A percentile compares a stretch with the other conserved stretches of the same genome.
These are phyloP conservation scores for Smutsia gigantea DNA, from an alignment of 2,797 vertebrate genomes.

Conservation along the genomic window DNA sequence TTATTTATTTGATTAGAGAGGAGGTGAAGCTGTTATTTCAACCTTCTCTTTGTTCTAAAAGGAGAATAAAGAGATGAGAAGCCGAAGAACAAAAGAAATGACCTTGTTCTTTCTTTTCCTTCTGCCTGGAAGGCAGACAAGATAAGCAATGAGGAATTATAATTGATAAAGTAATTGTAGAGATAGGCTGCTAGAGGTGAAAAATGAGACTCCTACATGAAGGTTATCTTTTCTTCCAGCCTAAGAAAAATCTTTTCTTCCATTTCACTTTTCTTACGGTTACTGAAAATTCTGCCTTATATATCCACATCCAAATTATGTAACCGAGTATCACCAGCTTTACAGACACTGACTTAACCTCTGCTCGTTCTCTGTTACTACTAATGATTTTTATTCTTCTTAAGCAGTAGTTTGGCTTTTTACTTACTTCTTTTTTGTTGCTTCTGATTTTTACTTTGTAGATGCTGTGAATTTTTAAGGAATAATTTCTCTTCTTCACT, in stretches of 20 bases:
- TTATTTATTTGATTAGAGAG: not conserved
- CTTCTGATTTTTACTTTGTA: not conserved
- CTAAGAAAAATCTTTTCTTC: not conserved
- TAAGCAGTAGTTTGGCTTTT: not conserved
- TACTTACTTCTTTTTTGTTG: not conserved
- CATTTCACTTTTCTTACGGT: not conserved
- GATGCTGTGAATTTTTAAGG: slow-evolving; percentile 11
- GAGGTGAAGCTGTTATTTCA: not conserved
- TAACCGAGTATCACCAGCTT: not conserved
- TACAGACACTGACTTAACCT: not conserved
- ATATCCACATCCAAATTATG: not conserved
- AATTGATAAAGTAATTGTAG: slow-evolving; percentile 65
- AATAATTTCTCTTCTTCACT: not conserved
- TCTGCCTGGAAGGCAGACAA: slow-evolving; percentile 58
- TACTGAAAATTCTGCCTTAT: slow-evolving; percentile 2
- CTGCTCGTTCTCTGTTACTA: not conserved
- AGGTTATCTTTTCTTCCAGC: slow-evolving; percentile 63
- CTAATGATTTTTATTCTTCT: not conserved
- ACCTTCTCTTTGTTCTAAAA: slow-evolving; percentile 27
- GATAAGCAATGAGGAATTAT: slow-evolving; percentile 61
- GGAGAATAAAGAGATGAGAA: slow-evolving; percentile 33
- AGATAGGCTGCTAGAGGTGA: slow-evolving; percentile 38
- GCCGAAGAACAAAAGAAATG: slow-evolving; percentile 41
- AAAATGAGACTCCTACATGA: slow-evolving; percentile 44
- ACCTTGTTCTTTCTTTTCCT: slow-evolving; percentile 51